A percentile compares a stretch with the other conserved stretches of the same genome.
Evolutionary conservation across 1,140 invertebrate genomes (phyloP).

Genomic region (Panagrolaimus sp.): DNA sequence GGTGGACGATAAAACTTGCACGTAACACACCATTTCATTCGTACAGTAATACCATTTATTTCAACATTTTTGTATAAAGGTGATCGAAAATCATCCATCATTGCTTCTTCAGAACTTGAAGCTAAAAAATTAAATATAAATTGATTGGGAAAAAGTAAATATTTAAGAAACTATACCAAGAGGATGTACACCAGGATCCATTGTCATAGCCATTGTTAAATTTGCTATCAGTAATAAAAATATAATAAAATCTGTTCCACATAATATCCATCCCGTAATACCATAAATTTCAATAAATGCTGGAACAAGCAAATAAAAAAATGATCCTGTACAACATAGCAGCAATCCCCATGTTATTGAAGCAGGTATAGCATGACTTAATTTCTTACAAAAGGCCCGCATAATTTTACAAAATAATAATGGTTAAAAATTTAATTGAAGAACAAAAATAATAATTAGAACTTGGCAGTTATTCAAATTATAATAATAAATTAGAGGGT

Average conservation of each 20-base stretch:
- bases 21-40: constrained; percentile 99
- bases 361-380: constrained; percentile 66
- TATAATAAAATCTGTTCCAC: constrained; percentile 82
- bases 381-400: constrained; percentile 31
- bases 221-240: constrained; percentile 95
- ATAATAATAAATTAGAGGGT: too few species aligned
- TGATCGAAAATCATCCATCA: constrained; percentile 81
- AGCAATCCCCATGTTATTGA: constrained; percentile 89
- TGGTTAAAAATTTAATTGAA: too few species aligned
- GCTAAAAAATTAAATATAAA: constrained; percentile 32
- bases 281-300: constrained; percentile 31
- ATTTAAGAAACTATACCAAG: constrained; percentile 74
- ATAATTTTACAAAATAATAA: neutral
- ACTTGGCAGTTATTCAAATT: too few species aligned
- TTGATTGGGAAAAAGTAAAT: too few species aligned
- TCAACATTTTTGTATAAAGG: constrained; percentile 96
- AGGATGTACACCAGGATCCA: constrained; percentile 97
- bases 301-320: constrained; percentile 78
- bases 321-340: constrained; percentile 78
- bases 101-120: constrained; percentile 46
- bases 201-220: constrained; percentile 94
- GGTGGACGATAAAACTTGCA: constrained; percentile 99
- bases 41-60: constrained; percentile 81
- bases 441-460: too few species aligned
- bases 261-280: constrained; percentile 69